A percentile compares a stretch with the other conserved stretches of the same genome.
Evolutionary conservation across 2,797 vertebrate species (phyloP).

Genomic region (Simalia tracyae): DNA sequence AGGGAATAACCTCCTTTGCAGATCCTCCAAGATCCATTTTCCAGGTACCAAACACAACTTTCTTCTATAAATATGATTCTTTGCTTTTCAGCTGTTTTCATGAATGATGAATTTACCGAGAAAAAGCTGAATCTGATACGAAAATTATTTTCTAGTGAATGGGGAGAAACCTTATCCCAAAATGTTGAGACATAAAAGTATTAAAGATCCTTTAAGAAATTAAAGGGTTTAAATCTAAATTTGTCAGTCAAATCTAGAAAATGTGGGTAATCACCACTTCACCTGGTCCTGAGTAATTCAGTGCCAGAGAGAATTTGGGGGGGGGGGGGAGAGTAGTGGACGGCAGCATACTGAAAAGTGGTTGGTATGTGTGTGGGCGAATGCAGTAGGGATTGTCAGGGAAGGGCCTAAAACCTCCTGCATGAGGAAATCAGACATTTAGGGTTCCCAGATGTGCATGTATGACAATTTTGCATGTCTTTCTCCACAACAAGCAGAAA

Average conservation of each 20-base stretch:
- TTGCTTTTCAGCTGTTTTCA: slow-evolving; percentile 9
- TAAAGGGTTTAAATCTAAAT: not conserved
- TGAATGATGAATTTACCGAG: not conserved
- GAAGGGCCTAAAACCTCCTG: not conserved
- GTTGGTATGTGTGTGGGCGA: not conserved
- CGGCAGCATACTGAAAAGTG: not conserved
- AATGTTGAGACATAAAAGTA: not conserved
- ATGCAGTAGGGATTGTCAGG: not conserved
- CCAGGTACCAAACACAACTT: slow-evolving; percentile 61
- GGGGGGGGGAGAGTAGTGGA: not conserved
- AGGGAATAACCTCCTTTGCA: slow-evolving; percentile 54
- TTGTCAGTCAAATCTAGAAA: not conserved
- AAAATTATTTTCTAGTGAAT: slow-evolving; percentile 16
- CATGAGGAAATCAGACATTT: not conserved
- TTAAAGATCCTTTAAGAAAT: not conserved
- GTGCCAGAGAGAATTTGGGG: not conserved
- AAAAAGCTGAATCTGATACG: not conserved
- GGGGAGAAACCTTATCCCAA: not conserved
- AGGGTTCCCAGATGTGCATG: not conserved
- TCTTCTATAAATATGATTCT: slow-evolving; percentile 14
- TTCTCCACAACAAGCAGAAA: slow-evolving; percentile 5
- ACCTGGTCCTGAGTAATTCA: not conserved
- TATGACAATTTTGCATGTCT: not conserved
- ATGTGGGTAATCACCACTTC: not conserved
- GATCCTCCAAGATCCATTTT: slow-evolving; percentile 62